These are phyloP conservation scores for Drosophila micromelanica DNA, from an alignment of 1,140 invertebrate species.

Conservation along the genomic window DNA sequence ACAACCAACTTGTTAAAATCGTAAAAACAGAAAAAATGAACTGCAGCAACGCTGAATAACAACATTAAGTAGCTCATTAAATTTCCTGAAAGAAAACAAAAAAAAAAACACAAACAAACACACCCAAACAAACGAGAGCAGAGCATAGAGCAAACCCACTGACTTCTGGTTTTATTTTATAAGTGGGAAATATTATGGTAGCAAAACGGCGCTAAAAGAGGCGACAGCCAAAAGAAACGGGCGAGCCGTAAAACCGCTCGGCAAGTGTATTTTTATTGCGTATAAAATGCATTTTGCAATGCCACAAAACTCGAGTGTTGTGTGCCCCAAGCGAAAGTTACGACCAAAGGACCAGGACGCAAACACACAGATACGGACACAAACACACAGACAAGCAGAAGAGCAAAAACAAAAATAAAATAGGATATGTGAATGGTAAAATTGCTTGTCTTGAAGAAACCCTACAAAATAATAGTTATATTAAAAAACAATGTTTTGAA, in stretches of 20 bases:
- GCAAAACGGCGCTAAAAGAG: conserved; percentile 70
- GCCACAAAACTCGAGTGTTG: conserved; percentile 78
- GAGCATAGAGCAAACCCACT: conserved; percentile 48
- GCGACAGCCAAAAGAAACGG: conserved; percentile 37
- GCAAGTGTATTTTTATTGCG: conserved; percentile 82
- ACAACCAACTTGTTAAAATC: conserved; percentile 76
- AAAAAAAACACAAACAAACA: conserved; percentile 21
- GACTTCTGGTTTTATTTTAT: conserved; percentile 73
- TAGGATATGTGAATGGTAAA: background rate
- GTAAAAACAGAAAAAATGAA: conserved; percentile 51
- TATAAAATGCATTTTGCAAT: conserved; percentile 82
- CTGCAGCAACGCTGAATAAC: conserved; percentile 54
- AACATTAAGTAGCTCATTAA: conserved; percentile 81
- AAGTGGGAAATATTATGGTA: conserved; percentile 77
- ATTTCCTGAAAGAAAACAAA: conserved; percentile 55
- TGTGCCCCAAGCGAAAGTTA: conserved; percentile 73
- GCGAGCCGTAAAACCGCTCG: conserved; percentile 67
- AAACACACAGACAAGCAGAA: conserved; percentile 14
- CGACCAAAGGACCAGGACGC: conserved; percentile 58
- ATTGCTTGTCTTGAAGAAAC: background rate
- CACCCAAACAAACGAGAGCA: conserved; percentile 24
- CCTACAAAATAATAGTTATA: no score
- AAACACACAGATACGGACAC: conserved; percentile 18
- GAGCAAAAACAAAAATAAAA: conserved; percentile 3
- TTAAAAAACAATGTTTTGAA: background rate